Conservation (phyloP, 2,797 vertebrate species). For the Ara ararauna region DNA sequence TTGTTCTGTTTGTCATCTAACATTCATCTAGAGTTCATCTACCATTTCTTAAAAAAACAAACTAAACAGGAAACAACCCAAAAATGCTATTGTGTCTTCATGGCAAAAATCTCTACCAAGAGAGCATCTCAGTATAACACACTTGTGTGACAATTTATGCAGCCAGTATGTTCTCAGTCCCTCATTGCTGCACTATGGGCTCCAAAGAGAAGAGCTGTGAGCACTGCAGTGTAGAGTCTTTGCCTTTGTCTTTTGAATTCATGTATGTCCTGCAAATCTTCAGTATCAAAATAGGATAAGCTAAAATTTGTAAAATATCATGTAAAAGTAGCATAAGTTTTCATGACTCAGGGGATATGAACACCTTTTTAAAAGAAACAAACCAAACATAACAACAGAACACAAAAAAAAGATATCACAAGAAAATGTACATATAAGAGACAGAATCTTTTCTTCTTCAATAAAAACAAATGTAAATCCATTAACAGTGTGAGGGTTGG, state of each 20-base stretch:
- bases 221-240: background rate
- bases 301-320: background rate
- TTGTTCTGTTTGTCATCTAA: background rate
- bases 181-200: background rate
- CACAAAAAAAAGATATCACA: background rate
- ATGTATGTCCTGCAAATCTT: background rate
- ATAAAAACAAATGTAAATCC: background rate
- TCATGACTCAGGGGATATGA: background rate
- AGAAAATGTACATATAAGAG: background rate
- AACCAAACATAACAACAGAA: background rate
- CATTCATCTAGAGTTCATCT: background rate
- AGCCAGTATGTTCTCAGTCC: background rate
- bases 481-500: background rate
- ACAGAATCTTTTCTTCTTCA: background rate
- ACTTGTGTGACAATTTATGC: background rate
- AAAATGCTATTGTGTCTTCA: background rate
- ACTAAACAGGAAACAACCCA: background rate
- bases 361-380: background rate
- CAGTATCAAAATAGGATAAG: background rate
- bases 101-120: background rate
- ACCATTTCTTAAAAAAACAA: background rate
- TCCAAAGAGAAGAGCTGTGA: background rate
- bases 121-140: background rate
- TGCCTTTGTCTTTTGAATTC: background rate
- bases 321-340: background rate